Base-by-base conservation (phyloP, 2,113 vertebrate genomes). In the Heloderma charlesbogerti region DNA sequence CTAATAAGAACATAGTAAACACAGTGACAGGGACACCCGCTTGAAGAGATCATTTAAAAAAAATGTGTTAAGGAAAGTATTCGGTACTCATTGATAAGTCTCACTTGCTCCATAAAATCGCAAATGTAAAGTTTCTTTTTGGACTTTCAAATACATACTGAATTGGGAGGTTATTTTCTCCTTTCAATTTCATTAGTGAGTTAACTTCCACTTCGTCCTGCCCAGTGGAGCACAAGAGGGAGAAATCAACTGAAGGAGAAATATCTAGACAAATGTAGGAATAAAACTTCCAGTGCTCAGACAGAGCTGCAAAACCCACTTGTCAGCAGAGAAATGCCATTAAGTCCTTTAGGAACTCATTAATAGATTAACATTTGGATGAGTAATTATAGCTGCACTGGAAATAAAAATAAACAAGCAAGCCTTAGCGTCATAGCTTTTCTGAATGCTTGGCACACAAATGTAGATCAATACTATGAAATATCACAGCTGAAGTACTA, bases 351-450 rank as follows among this genome's bases (percentile, higher is more conserved):
- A 96, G 96, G 94, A 97, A 93, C 88, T 97, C 93, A 92, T 97
- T 97, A 96, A 97, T 93, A 96, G 94, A 96, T 97, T 97, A 97
- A 95, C 95, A 96, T 97, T 97, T 97, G 92, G 92, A 96, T 94
- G 90, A 96, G 90, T 95, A 96, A 96, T 97, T 97, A 94, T 88
- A 93, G 78, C 94, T 89, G 94, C 87, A 93, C 86, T 96, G 94
- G 87, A 95, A 92, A 89, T 92, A 74, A 94, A 95, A 95, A 95
- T 92, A 84, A 92, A 94, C 74, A 87, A 94, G 84, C 87, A 37
- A 93, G 91, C 91, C 66, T 88, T 69, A 87, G 66, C 86, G 89
- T 57, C 94, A 92, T 45, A 2, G 40, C 94, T 93, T 91, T 81
- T 94, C 31, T 82, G 77, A 94, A 89, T 69, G 78, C 51, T 95